phyloP scores from a whole-genome alignment of 2,113 vertebrate species.

The Progne subis region DNA sequence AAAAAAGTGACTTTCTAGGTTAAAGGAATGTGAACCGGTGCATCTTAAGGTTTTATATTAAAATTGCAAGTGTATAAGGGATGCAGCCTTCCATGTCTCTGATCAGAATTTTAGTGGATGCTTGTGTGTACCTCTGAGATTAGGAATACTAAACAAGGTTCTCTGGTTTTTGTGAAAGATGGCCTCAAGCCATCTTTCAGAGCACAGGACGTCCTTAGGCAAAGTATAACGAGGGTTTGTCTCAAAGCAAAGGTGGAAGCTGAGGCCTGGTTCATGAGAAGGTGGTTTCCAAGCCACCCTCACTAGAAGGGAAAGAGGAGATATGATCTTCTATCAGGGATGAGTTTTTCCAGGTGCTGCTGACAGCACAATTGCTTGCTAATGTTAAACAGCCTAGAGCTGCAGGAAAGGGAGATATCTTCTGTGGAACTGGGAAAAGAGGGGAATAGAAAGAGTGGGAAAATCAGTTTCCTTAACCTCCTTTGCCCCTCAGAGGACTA shows the following conservation, averaged over 20 bases:
- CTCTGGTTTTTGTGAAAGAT: background rate
- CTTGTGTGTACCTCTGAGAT: background rate
- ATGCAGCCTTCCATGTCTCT: background rate
- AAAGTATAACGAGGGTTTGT: background rate
- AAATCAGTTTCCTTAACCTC: background rate
- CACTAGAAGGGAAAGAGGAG: background rate
- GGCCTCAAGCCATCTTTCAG: background rate
- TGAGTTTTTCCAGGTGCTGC: background rate
- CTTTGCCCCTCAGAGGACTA: background rate
- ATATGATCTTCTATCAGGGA: rapidly evolving
- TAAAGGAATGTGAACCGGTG: background rate
- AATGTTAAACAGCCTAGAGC: background rate
- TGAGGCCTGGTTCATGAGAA: background rate
- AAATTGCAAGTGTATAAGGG: background rate
- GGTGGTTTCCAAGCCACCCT: background rate
- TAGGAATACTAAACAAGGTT: background rate
- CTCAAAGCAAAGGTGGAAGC: background rate
- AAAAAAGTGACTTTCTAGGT: background rate
- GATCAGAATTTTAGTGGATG: background rate
- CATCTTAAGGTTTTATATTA: background rate
- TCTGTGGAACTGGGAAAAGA: background rate
- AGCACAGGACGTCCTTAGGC: background rate
- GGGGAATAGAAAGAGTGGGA: background rate
- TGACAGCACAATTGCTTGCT: background rate
- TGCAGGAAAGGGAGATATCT: background rate